phyloP scores from a whole-genome alignment of 2,888 invertebrate genomes.

The Oscheius sp. region DNA sequence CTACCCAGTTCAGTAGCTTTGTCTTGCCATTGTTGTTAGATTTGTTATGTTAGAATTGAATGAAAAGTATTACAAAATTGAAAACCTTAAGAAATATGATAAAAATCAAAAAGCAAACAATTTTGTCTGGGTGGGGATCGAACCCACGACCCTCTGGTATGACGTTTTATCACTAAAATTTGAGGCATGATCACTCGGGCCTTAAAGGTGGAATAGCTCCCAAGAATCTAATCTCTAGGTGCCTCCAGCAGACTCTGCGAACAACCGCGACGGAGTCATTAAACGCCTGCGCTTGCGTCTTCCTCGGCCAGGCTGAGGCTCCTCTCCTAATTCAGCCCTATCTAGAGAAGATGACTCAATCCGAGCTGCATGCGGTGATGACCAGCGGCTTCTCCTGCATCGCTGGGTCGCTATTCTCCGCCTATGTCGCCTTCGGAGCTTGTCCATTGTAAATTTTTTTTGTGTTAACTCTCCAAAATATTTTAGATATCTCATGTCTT shows the following conservation, averaged over 20 bases:
- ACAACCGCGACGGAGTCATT: constrained; percentile 95
- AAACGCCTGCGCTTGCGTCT: constrained; percentile 90
- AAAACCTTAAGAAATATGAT: too few species aligned
- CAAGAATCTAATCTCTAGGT: too few species aligned
- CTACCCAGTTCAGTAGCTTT: too few species aligned
- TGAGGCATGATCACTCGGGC: too few species aligned
- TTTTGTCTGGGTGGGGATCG: too few species aligned
- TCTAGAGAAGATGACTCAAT: constrained; percentile 83
- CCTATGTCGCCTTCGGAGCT: constrained; percentile 78
- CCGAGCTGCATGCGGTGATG: constrained; percentile 92
- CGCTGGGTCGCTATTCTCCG: constrained; percentile 87
- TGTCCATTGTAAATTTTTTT: constrained; percentile 38
- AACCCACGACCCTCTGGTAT: too few species aligned
- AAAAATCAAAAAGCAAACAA: too few species aligned
- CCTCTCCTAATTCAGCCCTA: constrained; percentile 88
- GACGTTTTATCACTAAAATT: too few species aligned
- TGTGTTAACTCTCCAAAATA: background rate
- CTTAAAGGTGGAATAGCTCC: too few species aligned
- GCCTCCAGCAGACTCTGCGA: constrained; percentile 72
- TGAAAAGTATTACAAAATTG: too few species aligned
- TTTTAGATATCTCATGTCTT: constrained; percentile 78
- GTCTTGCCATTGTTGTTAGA: too few species aligned
- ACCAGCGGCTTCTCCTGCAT: constrained; percentile 93
- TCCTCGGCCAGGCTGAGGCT: constrained; percentile 84
- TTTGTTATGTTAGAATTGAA: too few species aligned